Base-by-base conservation (phyloP, 2,888 invertebrate genomes). In the Mesorhabditis spiculigera region DNA sequence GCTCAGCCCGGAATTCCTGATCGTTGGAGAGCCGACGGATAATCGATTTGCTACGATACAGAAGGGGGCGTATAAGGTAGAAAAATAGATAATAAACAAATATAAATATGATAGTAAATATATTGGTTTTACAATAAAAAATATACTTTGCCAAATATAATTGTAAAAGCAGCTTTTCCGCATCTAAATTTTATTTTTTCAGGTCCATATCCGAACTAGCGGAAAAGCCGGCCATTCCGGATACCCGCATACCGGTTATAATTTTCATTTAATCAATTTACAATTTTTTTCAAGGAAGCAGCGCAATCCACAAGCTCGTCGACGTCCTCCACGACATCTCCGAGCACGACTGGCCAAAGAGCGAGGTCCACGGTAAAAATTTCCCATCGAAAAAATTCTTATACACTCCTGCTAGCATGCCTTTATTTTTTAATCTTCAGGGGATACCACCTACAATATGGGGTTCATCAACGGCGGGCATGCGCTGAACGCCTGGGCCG, bases 21-120 rank as follows among this genome's bases (percentile, higher is more conserved):
- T 85, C n/a, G 82, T 84, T 6, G 85, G 85, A 8, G 85, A 85
- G 68, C 85, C 85, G 41, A 85, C 85, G 0, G 85, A 85, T 65
- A 63, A 81, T 65, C 80, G 79, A 61, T 82, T 80, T 63, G 82
- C 79, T 6, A 75, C 77, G 0, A 74, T 82, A 63, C 85, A 85
- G 71, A 85, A 85, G 71, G 85, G 85, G 65, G 82, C 81, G 1
- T 66, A 80, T 28, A 84, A 84, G 71, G 83, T 81, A 50, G 42
- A 45, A 67, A 63, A 63, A 4, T 4, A 28, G 16, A 50, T 8
- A 16, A 28, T 42, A 5, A 45, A 62, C 28, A 28, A 28, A 28
- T 28, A 10, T 10, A 13, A 4, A 67, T 68, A 43, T 43, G 13
- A 16, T 45, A n/a, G n/a, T n/a, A 45, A 41, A 66, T 66, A 5